Percentiles rank a stretch among this genome's conserved stretches.
phyloP scores from a whole-genome alignment of 2,888 invertebrate genomes.

The Dolichopus griseipennis region DNA sequence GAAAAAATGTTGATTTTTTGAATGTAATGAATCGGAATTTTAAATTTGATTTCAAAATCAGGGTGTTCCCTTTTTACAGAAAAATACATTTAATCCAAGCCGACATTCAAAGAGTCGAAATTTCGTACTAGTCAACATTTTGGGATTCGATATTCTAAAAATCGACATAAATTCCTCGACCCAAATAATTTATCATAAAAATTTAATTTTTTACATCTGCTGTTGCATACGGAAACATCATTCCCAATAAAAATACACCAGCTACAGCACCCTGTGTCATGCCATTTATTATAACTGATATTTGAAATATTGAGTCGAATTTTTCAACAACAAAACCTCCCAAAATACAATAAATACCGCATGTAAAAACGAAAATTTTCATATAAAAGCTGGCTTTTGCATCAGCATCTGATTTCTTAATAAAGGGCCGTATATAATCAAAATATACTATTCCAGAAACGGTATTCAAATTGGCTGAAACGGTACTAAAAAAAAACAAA shows the following conservation, averaged over 20 bases:
- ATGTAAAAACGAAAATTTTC: constrained; percentile 40
- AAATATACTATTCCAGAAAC: constrained; percentile 50
- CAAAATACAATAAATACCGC: constrained; percentile 53
- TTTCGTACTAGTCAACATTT: too few species aligned
- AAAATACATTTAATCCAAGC: too few species aligned
- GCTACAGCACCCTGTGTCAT: constrained; percentile 52
- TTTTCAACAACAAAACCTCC: constrained; percentile 43
- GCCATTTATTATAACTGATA: constrained; percentile 43
- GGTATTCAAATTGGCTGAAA: constrained; percentile 51
- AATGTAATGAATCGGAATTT: too few species aligned
- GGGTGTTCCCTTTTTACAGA: not conserved
- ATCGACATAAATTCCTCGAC: too few species aligned
- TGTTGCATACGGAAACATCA: constrained; percentile 56
- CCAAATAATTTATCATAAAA: not conserved
- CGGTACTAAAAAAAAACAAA: constrained; percentile 40
- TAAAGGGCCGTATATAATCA: constrained; percentile 46
- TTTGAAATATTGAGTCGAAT: constrained; percentile 47
- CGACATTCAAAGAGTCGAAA: too few species aligned
- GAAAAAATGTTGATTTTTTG: too few species aligned
- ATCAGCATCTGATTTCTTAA: constrained; percentile 41
- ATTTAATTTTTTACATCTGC: constrained; percentile 28
- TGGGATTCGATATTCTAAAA: too few species aligned
- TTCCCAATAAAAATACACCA: constrained; percentile 57
- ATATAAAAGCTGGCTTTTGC: constrained; percentile 45
- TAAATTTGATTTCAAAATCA: too few species aligned